Base-by-base conservation (phyloP, 1,140 invertebrate species). In the Popillia japonica region DNA sequence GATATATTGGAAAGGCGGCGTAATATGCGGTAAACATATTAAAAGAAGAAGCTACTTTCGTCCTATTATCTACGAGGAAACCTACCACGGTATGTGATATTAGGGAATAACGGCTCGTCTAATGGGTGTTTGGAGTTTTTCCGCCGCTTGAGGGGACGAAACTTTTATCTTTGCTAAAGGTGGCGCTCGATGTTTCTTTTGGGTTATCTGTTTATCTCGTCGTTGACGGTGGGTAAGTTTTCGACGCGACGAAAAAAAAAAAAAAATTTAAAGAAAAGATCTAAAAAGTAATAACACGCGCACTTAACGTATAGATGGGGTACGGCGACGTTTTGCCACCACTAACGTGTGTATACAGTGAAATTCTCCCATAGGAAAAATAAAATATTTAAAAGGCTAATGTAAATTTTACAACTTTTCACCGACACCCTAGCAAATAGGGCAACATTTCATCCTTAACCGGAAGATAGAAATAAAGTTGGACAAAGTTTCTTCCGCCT, bases 401-500 rank as follows among this genome's bases (percentile, higher is more conserved):
- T 55, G 48, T 17, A 55, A 55, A 55, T 55, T 55, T 55, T 17
- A 55, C 48, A 55, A 55, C 48, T 55, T 55, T 55, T 55, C 48
- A 55, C 48, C 48, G 48, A 34, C 27, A 34, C 27, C 27, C 11
- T n/a, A 55, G 17, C 48, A 55, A 55, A 55, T 55, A 55, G 48
- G 11, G 48, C 48, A 17, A 55, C 48, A 17, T 55, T 17, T 14
- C 11, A 17, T 55, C 14, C 11, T 17, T 55, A 55, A 55, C 48
- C 48, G 48, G 48, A 55, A 55, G 48, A 55, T 55, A 55, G 48
- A 55, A 55, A 55, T 55, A 55, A 55, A 55, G 48, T 55, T 55
- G 48, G 48, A 7, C 14, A n/a, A 55, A 55, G 48, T 55, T 55
- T 17, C 42, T 9, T 55, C 17, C 48, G 48, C 48, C 48, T 55